These are phyloP conservation scores for Stictonetta naevosa DNA, from an alignment of 2,113 vertebrate species.

Conservation along the genomic window DNA sequence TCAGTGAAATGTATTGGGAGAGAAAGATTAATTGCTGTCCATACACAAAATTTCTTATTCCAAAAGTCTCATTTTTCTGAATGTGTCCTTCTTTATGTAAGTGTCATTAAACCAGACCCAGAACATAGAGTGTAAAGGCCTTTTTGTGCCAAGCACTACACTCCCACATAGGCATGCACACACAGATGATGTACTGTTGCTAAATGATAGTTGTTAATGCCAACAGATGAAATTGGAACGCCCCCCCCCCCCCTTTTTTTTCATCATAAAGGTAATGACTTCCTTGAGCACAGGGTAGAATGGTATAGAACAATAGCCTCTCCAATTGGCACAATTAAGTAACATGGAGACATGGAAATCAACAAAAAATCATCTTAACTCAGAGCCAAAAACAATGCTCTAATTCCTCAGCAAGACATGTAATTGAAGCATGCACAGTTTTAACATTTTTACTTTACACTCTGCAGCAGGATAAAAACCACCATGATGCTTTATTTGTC, in stretches of 20 bases:
- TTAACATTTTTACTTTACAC: background rate
- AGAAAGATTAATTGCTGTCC: background rate
- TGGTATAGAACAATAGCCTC: background rate
- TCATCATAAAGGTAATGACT: background rate
- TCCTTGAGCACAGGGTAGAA: background rate
- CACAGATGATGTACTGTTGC: background rate
- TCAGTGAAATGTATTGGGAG: background rate
- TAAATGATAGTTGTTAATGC: background rate
- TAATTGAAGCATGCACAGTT: constrained; percentile 11
- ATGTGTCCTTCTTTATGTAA: background rate
- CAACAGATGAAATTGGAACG: background rate
- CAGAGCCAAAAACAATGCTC: background rate
- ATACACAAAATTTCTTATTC: background rate
- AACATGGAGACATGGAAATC: background rate
- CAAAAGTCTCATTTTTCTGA: background rate
- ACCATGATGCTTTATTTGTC: background rate
- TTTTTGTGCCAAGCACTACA: background rate
- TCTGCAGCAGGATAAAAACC: background rate
- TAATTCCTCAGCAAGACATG: background rate
- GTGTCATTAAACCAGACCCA: background rate
- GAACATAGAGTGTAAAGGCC: background rate
- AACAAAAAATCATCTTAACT: background rate
- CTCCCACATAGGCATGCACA: accelerated
- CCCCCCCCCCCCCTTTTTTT: background rate
- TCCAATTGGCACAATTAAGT: background rate